Conservation (phyloP, 2,888 invertebrate genomes). For the Drosophila limbata region DNA sequence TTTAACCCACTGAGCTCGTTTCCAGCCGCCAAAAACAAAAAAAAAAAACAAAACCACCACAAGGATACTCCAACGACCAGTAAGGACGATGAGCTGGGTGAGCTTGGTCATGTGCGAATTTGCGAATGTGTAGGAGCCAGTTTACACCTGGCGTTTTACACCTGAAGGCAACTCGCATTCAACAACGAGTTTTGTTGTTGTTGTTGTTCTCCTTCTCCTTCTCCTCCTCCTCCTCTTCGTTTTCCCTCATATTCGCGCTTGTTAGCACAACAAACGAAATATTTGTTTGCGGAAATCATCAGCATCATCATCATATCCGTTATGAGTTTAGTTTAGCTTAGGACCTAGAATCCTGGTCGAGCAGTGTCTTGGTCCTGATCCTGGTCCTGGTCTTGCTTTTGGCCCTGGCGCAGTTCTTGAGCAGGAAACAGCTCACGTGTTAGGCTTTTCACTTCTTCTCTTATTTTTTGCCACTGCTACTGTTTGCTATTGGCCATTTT, state of each 20-base stretch:
- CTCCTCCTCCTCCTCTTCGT: neutral
- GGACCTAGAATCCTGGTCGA: constrained; percentile 7
- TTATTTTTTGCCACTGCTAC: neutral
- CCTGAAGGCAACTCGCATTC: constrained; percentile 11
- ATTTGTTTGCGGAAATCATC: constrained; percentile 80
- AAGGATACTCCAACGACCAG: constrained; percentile 16
- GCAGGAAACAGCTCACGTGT: constrained; percentile 8
- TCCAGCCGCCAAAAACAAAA: constrained; percentile 54
- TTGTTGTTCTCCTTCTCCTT: constrained; percentile 1
- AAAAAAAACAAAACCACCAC: constrained; percentile 55
- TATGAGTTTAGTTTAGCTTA: constrained; percentile 59
- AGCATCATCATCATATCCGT: constrained; percentile 75
- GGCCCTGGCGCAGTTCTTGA: neutral
- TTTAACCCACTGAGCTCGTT: constrained; percentile 78
- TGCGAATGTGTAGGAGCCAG: constrained; percentile 18
- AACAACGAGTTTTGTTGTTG: constrained; percentile 12
- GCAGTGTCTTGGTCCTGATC: constrained; percentile 20
- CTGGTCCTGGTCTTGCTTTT: neutral
- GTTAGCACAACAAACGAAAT: constrained; percentile 70
- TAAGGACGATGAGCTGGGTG: constrained; percentile 1
- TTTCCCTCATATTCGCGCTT: constrained; percentile 6
- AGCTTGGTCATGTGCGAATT: constrained; percentile 28
- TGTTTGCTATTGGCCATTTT: neutral
- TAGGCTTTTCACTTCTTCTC: neutral
- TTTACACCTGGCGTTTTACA: constrained; percentile 52